Base-by-base conservation (phyloP, 2,888 invertebrate species). In the Euspilapteryx auroguttella region DNA sequence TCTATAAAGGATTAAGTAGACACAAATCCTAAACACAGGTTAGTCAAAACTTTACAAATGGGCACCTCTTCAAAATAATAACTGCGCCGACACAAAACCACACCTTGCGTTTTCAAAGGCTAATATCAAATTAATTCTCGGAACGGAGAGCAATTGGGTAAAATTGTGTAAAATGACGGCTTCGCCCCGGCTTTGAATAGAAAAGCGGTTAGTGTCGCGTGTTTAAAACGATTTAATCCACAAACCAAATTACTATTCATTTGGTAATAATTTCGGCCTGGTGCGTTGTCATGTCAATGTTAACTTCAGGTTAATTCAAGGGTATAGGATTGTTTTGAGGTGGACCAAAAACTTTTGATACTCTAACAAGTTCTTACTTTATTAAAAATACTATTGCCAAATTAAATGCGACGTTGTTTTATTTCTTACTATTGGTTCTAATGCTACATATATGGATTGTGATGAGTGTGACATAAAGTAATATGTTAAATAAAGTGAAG, bases 171-270 rank as follows among this genome's bases (percentile, higher is more conserved):
- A 73, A 75, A 75, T 73, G 73, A 71, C 61, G 68, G 73, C 29
- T 63, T 65, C 57, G 57, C 64, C 49, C 59, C 58, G 52, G 59
- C 47, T 63, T 42, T 59, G 65, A 69, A 73, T 73, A 75, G 75
- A 68, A 73, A 73, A 73, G 75, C 69, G 71, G 71, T 58, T 61
- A 47, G 57, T 75, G 75, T 75, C 75, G 75, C 75, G 75, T 75
- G 75, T 71, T 69, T 45, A 42, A 42, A 73, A 64, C 73, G 68
- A 73, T 75, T 75, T 73, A 69, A 73, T 71, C 57, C 61, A 51
- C 59, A 69, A 69, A 63, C 61, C 50, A 73, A 75, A 75, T 73
- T 73, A 64, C 71, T 73, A 73, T 71, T 71, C 64, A 73, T 73
- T 75, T 73, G 52, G 59, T 63, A 63, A 62, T 59, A 58, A 64